These are phyloP conservation scores for Brachypodius melanocephalos DNA, from an alignment of 2,113 vertebrate species.

Conservation along the genomic window DNA sequence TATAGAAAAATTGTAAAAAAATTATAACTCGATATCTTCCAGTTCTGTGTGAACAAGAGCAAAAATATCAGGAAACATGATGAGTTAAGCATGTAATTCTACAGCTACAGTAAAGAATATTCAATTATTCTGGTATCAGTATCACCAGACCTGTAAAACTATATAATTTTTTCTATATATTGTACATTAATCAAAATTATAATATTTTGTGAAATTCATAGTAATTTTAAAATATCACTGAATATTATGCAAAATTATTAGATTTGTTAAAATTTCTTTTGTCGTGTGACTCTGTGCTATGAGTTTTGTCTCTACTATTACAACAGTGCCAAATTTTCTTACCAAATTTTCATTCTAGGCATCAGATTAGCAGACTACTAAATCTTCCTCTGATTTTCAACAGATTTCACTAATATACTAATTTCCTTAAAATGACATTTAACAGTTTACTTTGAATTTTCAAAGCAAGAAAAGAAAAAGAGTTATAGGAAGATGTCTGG, in stretches of 20 bases:
- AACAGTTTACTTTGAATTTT: not conserved
- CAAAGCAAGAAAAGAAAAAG: not conserved
- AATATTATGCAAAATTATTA: not conserved
- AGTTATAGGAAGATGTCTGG: not conserved
- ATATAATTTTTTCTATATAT: not conserved
- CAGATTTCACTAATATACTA: not conserved
- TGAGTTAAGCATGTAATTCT: not conserved
- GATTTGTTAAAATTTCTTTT: not conserved
- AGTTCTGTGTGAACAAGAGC: not conserved
- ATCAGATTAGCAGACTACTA: not conserved
- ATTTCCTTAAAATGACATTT: not conserved
- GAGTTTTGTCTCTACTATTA: not conserved
- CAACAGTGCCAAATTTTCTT: not conserved
- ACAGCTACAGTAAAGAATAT: not conserved
- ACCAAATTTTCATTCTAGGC: not conserved
- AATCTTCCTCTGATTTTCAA: not conserved
- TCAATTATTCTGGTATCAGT: not conserved
- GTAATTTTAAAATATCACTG: not conserved
- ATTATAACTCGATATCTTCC: fast-evolving
- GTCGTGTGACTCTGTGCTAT: not conserved
- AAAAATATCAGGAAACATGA: not conserved
- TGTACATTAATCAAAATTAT: not conserved
- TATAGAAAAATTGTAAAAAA: not conserved
- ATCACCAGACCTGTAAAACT: not conserved
- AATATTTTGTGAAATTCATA: not conserved